Conservation (phyloP, 2,888 invertebrate genomes). For the Prosapia bicincta region DNA sequence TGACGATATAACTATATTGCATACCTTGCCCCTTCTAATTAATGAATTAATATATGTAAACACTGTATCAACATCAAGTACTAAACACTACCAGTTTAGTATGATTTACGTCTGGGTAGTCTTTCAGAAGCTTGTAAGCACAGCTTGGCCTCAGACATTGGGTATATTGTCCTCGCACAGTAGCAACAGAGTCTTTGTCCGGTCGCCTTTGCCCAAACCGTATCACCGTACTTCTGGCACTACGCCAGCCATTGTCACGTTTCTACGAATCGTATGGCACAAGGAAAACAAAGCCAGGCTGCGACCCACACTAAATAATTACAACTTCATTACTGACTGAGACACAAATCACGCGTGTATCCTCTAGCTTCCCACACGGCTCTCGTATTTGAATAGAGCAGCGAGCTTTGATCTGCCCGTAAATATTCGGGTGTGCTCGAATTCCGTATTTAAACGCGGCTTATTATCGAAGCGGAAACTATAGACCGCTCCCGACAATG, state of each 20-base stretch:
- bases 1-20: too few species aligned
- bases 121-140: too few species aligned
- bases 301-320: neutral
- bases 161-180: neutral
- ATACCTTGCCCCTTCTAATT: too few species aligned
- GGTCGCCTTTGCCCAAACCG: neutral
- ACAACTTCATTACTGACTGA: neutral
- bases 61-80: too few species aligned
- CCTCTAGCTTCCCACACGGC: neutral
- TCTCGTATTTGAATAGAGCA: neutral
- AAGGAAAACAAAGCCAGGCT: neutral
- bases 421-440: neutral
- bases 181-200: neutral
- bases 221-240: neutral
- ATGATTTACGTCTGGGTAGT: too few species aligned
- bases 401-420: neutral
- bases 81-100: too few species aligned
- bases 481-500: too few species aligned
- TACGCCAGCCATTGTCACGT: neutral
- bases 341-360: neutral
- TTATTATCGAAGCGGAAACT: neutral
- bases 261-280: neutral
- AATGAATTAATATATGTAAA: too few species aligned
- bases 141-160: too few species aligned
- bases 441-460: neutral